Evolutionary conservation across 2,888 invertebrate genomes (phyloP).

Genomic region (Phalera bucephala): DNA sequence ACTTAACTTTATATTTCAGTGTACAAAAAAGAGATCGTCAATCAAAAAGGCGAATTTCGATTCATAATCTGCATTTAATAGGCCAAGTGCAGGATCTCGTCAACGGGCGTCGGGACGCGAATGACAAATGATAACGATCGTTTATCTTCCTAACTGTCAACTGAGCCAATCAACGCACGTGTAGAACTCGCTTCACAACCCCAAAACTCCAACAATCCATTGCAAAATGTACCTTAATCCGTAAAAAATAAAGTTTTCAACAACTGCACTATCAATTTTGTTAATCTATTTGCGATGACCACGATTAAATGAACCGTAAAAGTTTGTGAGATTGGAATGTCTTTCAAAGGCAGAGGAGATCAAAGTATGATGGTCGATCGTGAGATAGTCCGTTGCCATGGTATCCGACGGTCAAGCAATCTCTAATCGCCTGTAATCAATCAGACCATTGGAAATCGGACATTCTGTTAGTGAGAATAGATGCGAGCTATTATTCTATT

Average conservation of each 20-base stretch:
- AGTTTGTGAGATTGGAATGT: conserved; percentile 35
- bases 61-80: conserved; percentile 74
- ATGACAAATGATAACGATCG: conserved; percentile 77
- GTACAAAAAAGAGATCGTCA: no score
- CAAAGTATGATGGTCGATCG: conserved; percentile 38
- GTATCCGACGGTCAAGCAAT: conserved; percentile 55
- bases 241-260: conserved; percentile 10
- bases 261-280: conserved; percentile 29
- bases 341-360: conserved; percentile 25
- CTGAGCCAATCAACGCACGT: conserved; percentile 75
- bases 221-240: conserved; percentile 21
- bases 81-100: conserved; percentile 65
- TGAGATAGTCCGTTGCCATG: conserved; percentile 40
- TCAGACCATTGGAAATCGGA: conserved; percentile 50
- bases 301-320: conserved; percentile 44
- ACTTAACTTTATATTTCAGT: no score
- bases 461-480: neutral
- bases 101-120: conserved; percentile 49
- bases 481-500: neutral
- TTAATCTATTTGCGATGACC: conserved; percentile 33
- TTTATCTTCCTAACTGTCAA: conserved; percentile 81
- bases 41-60: conserved; percentile 64
- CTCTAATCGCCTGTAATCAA: conserved; percentile 60
- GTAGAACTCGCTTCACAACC: conserved; percentile 50
- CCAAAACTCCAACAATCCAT: conserved; percentile 9